Percentiles rank a stretch among this genome's conserved stretches.
These are phyloP conservation scores for Xerus rutilus DNA, from an alignment of 2,797 vertebrate species.

Conservation along the genomic window DNA sequence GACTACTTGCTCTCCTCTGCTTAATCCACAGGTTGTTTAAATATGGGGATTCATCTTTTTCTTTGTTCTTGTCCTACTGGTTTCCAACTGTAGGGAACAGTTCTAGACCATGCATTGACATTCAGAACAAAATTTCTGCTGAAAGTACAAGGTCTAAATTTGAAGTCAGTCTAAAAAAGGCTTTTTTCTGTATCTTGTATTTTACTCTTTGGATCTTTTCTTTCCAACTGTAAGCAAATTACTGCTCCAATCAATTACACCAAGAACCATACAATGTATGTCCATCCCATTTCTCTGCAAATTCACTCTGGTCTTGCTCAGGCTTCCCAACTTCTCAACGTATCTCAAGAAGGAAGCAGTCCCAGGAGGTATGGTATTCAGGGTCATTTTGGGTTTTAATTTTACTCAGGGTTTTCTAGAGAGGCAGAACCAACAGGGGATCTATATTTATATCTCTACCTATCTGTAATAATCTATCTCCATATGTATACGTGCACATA, in stretches of 20 bases:
- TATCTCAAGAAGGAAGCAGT: background rate
- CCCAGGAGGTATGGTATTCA: background rate
- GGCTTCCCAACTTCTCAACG: background rate
- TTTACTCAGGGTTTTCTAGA: background rate
- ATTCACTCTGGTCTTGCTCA: background rate
- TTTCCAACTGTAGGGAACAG: background rate
- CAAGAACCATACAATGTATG: background rate
- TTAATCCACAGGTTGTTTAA: background rate
- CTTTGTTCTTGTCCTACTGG: background rate
- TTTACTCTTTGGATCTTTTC: background rate
- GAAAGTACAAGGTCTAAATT: background rate
- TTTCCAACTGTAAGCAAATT: background rate
- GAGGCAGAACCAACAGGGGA: too few species aligned
- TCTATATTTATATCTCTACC: background rate
- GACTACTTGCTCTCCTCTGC: background rate
- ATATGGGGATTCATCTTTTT: too few species aligned
- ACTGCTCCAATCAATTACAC: background rate
- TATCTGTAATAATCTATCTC: background rate
- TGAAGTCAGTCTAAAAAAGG: background rate
- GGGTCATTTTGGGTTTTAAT: background rate
- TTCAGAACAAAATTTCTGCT: background rate
- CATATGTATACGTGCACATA: background rate
- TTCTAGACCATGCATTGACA: background rate
- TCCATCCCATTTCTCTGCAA: background rate
- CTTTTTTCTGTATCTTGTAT: background rate